These are phyloP conservation scores for Chaetodon trifascialis DNA, from an alignment of 2,113 vertebrate genomes.

Conservation along the genomic window DNA sequence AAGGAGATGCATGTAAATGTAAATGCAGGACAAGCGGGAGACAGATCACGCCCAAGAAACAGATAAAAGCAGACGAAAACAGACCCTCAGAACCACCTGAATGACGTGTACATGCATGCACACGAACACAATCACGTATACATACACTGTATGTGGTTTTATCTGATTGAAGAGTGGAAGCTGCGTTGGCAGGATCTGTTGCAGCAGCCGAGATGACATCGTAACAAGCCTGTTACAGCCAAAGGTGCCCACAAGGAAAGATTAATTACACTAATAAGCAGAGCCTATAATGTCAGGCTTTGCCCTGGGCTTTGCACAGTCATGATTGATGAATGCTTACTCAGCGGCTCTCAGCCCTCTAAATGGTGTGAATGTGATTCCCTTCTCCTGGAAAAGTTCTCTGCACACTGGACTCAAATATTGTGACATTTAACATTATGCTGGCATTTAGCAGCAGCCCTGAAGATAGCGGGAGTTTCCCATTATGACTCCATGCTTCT, in stretches of 20 bases:
- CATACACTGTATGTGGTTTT: not conserved
- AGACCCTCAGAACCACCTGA: not conserved
- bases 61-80: not conserved
- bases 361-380: not conserved
- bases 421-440: conserved; percentile 14
- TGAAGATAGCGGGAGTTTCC: not conserved
- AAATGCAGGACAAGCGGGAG: not conserved
- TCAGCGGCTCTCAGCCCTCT: not conserved
- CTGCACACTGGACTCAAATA: not conserved
- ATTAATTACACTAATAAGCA: conserved; percentile 13
- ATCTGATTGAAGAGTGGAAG: not conserved
- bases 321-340: not conserved
- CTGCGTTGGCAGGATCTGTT: not conserved
- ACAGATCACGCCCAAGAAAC: not conserved
- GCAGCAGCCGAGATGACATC: not conserved
- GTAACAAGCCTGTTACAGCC: not conserved
- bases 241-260: not conserved
- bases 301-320: not conserved
- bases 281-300: not conserved
- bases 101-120: not conserved
- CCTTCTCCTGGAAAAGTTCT: not conserved
- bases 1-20: not conserved
- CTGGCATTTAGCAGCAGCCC: conserved; percentile 17
- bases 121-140: not conserved
- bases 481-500: not conserved